These are phyloP conservation scores for Eilema caniola DNA, from an alignment of 2,888 invertebrate species.

Conservation along the genomic window DNA sequence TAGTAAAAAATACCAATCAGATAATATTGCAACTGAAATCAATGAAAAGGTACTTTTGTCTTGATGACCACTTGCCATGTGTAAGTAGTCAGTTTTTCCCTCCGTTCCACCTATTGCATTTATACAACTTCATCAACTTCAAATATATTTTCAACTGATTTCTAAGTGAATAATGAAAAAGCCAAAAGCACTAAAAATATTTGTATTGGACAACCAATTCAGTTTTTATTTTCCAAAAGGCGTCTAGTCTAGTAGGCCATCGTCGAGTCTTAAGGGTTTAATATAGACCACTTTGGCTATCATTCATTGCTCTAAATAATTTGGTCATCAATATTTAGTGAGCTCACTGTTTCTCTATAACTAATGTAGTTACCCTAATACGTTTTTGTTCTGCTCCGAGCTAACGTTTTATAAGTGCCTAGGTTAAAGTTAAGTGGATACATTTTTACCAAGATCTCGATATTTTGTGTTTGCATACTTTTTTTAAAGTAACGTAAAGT, in stretches of 20 bases:
- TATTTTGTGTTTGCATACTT: background rate
- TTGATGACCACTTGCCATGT: background rate
- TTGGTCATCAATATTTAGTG: background rate
- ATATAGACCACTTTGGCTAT: background rate
- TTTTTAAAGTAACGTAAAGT: background rate
- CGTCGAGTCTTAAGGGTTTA: background rate
- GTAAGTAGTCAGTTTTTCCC: background rate
- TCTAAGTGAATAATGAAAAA: too few relatives aligned
- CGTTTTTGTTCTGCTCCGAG: background rate
- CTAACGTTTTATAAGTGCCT: background rate
- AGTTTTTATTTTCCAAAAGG: background rate
- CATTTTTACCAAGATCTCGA: background rate
- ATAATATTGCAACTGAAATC: background rate
- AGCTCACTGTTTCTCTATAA: background rate
- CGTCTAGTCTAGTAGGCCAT: background rate
- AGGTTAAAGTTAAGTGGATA: background rate
- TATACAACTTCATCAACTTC: background rate
- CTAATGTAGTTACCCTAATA: background rate
- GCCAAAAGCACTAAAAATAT: too few relatives aligned
- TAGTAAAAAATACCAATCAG: background rate
- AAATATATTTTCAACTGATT: background rate
- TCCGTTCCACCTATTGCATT: background rate
- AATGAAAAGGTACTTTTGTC: background rate
- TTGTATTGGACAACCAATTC: background rate
- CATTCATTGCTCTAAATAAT: background rate